Conservation (phyloP, 2,888 invertebrate species). For the Polydesmus complanatus region DNA sequence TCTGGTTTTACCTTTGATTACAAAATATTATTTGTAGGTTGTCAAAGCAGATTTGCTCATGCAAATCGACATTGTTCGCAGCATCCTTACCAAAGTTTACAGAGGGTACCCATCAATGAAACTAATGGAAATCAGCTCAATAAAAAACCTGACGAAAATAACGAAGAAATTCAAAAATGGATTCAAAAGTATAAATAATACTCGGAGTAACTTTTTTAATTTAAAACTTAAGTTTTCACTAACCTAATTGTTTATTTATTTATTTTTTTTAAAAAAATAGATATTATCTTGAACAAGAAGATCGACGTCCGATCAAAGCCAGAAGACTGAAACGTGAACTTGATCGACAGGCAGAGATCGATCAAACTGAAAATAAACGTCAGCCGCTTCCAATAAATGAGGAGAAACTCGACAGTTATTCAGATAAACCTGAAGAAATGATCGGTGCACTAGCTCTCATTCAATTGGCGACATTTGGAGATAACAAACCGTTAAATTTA, state of each 20-base stretch:
- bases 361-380: conserved; percentile 9
- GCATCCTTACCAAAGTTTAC: conserved; percentile 48
- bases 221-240: not conserved
- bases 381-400: not conserved
- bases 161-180: conserved; percentile 41
- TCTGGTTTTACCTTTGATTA: not conserved
- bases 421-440: conserved; percentile 39
- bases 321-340: conserved; percentile 18
- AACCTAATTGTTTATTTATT: not conserved
- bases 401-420: not conserved
- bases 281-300: not conserved
- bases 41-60: conserved; percentile 55
- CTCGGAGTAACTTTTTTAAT: too few species aligned
- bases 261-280: not conserved
- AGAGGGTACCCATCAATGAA: conserved; percentile 37
- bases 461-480: conserved; percentile 37
- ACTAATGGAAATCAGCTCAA: conserved; percentile 33
- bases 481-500: conserved; percentile 19
- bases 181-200: conserved; percentile 37
- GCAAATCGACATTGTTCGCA: conserved; percentile 59
- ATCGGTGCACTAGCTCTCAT: conserved; percentile 47
- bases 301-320: conserved; percentile 10
- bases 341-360: conserved; percentile 16
- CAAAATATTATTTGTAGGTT: conserved; percentile 32
- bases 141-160: conserved; percentile 36